A percentile compares a stretch with the other conserved stretches of the same genome.
phyloP scores from a whole-genome alignment of 1,140 invertebrate species.

The Melipona quadrifasciata region DNA sequence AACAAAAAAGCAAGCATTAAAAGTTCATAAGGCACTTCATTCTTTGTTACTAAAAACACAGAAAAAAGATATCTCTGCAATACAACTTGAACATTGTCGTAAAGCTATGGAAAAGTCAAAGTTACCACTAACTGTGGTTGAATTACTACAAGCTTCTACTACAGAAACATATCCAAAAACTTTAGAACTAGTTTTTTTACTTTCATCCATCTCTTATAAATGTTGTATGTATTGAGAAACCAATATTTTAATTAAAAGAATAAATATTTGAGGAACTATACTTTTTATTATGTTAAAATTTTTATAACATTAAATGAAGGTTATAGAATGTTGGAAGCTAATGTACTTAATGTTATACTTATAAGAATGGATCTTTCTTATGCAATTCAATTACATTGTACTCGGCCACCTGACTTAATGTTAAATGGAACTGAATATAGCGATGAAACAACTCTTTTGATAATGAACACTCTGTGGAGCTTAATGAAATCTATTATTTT shows the following conservation, averaged over 20 bases:
- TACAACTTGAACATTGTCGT: constrained; percentile 60
- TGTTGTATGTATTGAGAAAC: constrained; percentile 66
- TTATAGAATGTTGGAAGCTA: constrained; percentile 67
- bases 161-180: constrained; percentile 51
- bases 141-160: constrained; percentile 55
- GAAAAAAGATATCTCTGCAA: constrained; percentile 7
- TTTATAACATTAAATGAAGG: constrained; percentile 54
- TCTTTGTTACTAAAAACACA: constrained; percentile 54
- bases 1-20: constrained; percentile 41
- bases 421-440: constrained; percentile 56
- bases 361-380: constrained; percentile 63
- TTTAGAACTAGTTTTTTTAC: constrained; percentile 58
- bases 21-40: constrained; percentile 53
- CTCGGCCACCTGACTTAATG: constrained; percentile 30
- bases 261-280: background rate
- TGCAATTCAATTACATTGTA: constrained; percentile 30
- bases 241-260: background rate
- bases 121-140: constrained; percentile 60
- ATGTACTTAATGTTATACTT: constrained; percentile 66
- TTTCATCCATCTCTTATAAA: constrained; percentile 59
- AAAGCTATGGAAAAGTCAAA: constrained; percentile 64
- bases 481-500: constrained; percentile 62
- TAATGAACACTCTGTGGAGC: constrained; percentile 67
- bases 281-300: background rate
- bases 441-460: constrained; percentile 46